These are phyloP conservation scores for Heliconius cydno DNA, from an alignment of 2,888 invertebrate genomes.

Conservation along the genomic window DNA sequence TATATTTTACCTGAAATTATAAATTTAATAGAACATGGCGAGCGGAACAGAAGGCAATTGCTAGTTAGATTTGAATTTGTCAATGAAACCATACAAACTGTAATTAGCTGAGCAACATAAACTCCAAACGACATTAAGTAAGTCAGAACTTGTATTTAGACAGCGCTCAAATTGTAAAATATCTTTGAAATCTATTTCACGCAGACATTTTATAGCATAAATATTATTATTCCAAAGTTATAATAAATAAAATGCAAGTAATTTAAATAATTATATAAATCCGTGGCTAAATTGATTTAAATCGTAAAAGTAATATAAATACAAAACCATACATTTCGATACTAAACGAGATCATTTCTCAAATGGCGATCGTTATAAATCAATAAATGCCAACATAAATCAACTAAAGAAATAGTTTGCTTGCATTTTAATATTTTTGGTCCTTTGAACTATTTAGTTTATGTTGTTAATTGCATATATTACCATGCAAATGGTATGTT, in stretches of 20 bases:
- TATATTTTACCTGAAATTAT: no score
- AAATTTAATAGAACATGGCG: not conserved
- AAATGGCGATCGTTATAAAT: conserved; percentile 44
- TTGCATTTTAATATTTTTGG: conserved; percentile 37
- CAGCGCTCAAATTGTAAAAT: conserved; percentile 16
- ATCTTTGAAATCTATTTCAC: conserved; percentile 19
- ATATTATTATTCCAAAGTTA: conserved; percentile 23
- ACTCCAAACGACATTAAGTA: conserved; percentile 15
- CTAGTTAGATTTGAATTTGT: conserved; percentile 9
- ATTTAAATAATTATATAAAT: conserved; percentile 30
- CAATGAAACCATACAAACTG: conserved; percentile 8
- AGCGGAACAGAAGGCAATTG: not conserved
- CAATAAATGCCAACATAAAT: conserved; percentile 43
- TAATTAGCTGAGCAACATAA: conserved; percentile 19
- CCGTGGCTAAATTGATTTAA: conserved; percentile 30
- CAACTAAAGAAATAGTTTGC: conserved; percentile 44
- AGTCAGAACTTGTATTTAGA: conserved; percentile 17
- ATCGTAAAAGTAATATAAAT: conserved; percentile 33
- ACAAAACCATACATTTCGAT: conserved; percentile 38
- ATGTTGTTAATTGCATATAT: conserved; percentile 36
- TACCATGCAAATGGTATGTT: conserved; percentile 23
- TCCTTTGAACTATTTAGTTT: conserved; percentile 34
- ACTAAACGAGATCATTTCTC: conserved; percentile 40
- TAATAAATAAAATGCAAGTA: conserved; percentile 20
- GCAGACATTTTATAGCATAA: conserved; percentile 15